Percentiles rank a stretch among this genome's conserved stretches.
Conservation (phyloP, 2,888 invertebrate species). For the Nephrotoma guestfalica region DNA sequence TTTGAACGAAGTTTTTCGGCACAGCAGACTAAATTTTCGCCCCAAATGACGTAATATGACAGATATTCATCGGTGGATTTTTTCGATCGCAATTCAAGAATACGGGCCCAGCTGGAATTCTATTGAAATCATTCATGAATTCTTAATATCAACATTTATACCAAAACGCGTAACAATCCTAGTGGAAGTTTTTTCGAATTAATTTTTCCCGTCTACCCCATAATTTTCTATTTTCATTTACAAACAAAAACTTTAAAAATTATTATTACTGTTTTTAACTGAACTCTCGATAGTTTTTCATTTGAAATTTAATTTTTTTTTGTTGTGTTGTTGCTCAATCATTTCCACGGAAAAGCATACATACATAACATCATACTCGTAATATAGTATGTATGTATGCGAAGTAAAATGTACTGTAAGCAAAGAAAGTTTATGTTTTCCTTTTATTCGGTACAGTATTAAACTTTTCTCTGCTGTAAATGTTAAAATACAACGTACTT, state of each 20-base stretch:
- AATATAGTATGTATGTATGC: not conserved
- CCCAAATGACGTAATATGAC: too few relatives aligned
- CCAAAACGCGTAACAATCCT: not conserved
- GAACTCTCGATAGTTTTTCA: not conserved
- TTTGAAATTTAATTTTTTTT: not conserved
- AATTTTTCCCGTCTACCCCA: not conserved
- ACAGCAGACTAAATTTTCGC: too few relatives aligned
- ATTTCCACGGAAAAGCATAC: not conserved
- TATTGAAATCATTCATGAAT: not conserved
- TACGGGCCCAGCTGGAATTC: not conserved
- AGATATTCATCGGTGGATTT: too few relatives aligned
- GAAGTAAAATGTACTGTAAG: not conserved
- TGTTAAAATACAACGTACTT: not conserved
- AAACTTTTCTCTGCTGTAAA: not conserved
- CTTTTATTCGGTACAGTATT: not conserved
- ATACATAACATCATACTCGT: not conserved
- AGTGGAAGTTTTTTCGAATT: not conserved
- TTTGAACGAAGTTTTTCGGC: too few relatives aligned
- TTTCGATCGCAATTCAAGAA: too few relatives aligned
- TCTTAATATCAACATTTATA: not conserved
- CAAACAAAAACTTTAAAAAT: not conserved
- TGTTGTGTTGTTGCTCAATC: not conserved
- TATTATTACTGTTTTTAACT: not conserved
- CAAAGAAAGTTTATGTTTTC: not conserved
- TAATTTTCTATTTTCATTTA: not conserved